Evolutionary conservation across 53 echinoderm and acorn worm genomes (phyloP).

Genomic region (Patiria pectinifera): DNA sequence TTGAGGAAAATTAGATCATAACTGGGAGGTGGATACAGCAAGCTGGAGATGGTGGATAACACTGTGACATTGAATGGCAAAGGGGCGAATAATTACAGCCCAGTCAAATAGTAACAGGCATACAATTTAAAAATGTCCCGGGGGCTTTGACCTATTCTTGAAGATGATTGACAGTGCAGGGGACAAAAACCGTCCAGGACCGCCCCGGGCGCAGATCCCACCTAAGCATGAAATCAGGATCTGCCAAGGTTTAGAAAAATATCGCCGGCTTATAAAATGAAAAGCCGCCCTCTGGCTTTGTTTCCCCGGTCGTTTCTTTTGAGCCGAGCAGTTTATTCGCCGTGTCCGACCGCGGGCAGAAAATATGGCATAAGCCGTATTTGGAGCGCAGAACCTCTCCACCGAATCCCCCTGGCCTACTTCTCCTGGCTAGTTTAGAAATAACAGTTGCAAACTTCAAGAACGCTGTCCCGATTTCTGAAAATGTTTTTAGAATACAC

Average conservation of each 20-base stretch:
- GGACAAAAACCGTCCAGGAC: slow-evolving; percentile 51
- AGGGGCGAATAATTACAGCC: slow-evolving; percentile 62
- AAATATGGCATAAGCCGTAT: slow-evolving; percentile 66
- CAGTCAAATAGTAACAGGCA: slow-evolving; percentile 51
- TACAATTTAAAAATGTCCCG: slow-evolving; percentile 51
- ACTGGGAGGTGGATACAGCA: not conserved
- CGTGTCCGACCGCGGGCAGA: slow-evolving; percentile 41
- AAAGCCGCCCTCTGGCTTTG: slow-evolving; percentile 64
- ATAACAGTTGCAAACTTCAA: slow-evolving; percentile 69
- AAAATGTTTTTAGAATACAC: slow-evolving; percentile 69
- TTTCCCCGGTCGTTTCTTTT: slow-evolving; percentile 44
- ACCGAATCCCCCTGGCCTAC: slow-evolving; percentile 53
- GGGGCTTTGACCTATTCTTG: slow-evolving; percentile 61
- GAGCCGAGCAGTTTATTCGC: slow-evolving; percentile 41
- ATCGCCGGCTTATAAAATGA: slow-evolving; percentile 63
- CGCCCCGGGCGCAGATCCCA: slow-evolving; percentile 51
- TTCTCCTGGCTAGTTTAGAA: slow-evolving; percentile 60
- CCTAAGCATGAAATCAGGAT: slow-evolving; percentile 69
- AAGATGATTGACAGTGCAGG: slow-evolving; percentile 58
- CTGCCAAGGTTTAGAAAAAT: slow-evolving; percentile 59
- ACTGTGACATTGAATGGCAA: slow-evolving; percentile 55
- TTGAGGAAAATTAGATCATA: not conserved
- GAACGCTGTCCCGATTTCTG: slow-evolving; percentile 65
- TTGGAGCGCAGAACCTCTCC: slow-evolving; percentile 38
- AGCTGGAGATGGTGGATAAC: not conserved